Base-by-base conservation (phyloP, 1,140 invertebrate species). In the Lethrus apterus region DNA sequence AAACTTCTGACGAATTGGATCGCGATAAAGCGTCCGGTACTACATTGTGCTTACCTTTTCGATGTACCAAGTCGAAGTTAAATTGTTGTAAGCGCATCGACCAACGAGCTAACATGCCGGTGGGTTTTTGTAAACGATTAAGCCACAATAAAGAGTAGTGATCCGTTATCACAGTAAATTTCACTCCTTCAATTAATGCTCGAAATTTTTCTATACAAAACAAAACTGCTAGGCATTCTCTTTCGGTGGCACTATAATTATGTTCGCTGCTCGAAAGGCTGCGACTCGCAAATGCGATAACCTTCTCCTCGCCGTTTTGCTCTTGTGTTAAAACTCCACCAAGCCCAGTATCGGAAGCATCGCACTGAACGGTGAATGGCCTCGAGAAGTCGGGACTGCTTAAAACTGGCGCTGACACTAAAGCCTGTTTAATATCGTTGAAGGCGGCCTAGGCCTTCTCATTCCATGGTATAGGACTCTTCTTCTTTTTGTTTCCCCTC, bases 381-480 rank as follows among this genome's bases (percentile, higher is more conserved):
- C 7, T 21, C 1, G 20, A 4, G 1, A 20, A 14, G 9, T 11
- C 7, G 10, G 44, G 32, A 21, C 19, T 35, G 26, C 19, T 2
- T 18, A 45, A 23, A 21, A 45, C 21, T 7, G 44, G 44, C 11
- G 18, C 23, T n/a, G n/a, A n/a, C n/a, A n/a, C n/a, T n/a, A n/a
- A n/a, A n/a, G 24, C 24, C n/a, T 29, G 24, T n/a, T 29, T 29
- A n/a, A 29, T 29, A 7, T 29, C n/a, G n/a, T 8, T 29, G 24
- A 29, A 29, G n/a, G 24, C 24, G 7, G 7, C 24, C n/a, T 29
- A 7, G 24, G 24, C 24, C n/a, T 7, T n/a, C 24, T 7, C 24
- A 29, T 29, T 29, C 24, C 24, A 29, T 29, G 7, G 7, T 7
- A 29, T 7, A n/a, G n/a, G n/a, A 8, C n/a, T n/a, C n/a, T 29